Base-by-base conservation (phyloP, 2,888 invertebrate species). In the Perizoma flavofasciatum region DNA sequence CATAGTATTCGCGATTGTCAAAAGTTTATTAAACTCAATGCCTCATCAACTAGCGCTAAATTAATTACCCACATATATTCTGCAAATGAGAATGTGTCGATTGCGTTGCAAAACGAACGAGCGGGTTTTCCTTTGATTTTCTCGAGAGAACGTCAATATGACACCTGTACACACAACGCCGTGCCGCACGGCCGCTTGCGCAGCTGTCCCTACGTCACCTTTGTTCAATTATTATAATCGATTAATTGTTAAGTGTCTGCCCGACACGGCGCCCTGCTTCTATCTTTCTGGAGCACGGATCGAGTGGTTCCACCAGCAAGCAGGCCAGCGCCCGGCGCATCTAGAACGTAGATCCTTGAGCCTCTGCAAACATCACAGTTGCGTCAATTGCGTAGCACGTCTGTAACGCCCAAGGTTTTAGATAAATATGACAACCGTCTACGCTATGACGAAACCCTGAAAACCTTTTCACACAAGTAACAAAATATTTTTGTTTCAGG, bases 61-160 rank as follows among this genome's bases (percentile, higher is more conserved):
- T 70, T 72, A 66, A 73, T 72, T 75, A 63, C 66, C 77, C 76
- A 78, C 22, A 22, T 3, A 77, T 82, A 83, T 82, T 85, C 82
- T 76, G 81, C 78, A 76, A 85, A 82, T 78, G 79, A 76, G 77
- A 81, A 77, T 77, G 74, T 78, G 76, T 78, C 78, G 73, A 74
- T 74, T 59, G 68, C 68, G 68, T 70, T 67, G 69, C 72, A 77
- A 75, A 78, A 79, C 77, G 73, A 74, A 67, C 78, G 79, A 79
- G 82, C 78, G 86, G 83, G 79, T 82, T 82, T 82, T 86, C 80
- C 85, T 87, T 85, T 88, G 88, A 88, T 89, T 89, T 89, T 78
- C 79, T 77, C 78, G 78, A 83, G 78, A 83, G 75, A 75, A 72
- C 81, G 81, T 81, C 82, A 81, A 77, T 63, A 67, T 55, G 70